These are phyloP conservation scores for Cabera pusaria DNA, from an alignment of 2,888 invertebrate genomes.

Conservation along the genomic window DNA sequence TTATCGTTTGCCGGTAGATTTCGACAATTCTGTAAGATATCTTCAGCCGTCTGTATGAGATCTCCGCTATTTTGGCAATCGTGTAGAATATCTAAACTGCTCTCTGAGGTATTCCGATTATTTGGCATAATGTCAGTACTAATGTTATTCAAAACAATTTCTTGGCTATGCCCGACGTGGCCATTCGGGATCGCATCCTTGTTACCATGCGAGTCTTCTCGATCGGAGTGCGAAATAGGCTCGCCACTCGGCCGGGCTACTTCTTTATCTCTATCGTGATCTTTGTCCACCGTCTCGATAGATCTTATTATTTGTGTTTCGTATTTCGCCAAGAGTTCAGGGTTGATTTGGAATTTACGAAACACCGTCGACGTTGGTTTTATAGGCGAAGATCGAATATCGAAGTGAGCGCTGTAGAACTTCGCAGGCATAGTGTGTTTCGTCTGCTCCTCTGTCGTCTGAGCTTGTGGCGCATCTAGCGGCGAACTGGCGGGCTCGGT, in stretches of 20 bases:
- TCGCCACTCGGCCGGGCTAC: slow-evolving; percentile 11
- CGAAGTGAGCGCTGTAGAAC: slow-evolving; percentile 73
- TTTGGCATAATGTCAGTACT: slow-evolving; percentile 2
- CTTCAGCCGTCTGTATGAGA: slow-evolving; percentile 7
- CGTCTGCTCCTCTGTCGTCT: slow-evolving; percentile 27
- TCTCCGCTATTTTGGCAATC: slow-evolving; percentile 5
- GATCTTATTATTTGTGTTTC: slow-evolving; percentile 63
- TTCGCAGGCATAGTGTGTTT: slow-evolving; percentile 50
- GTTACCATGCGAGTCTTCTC: neutral
- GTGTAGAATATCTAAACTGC: slow-evolving; percentile 3
- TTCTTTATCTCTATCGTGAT: slow-evolving; percentile 23
- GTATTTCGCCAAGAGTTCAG: slow-evolving; percentile 62
- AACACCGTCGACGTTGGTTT: slow-evolving; percentile 70
- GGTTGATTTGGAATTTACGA: slow-evolving; percentile 69
- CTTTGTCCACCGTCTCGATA: slow-evolving; percentile 44
- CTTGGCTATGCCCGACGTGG: slow-evolving; percentile 1
- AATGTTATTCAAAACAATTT: slow-evolving; percentile 4
- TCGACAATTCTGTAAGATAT: slow-evolving; percentile 8
- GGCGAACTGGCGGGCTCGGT: slow-evolving; percentile 4
- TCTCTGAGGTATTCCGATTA: slow-evolving; percentile 2
- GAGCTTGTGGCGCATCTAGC: slow-evolving; percentile 18
- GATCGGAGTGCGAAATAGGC: slow-evolving; percentile 3
- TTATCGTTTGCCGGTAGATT: slow-evolving; percentile 2
- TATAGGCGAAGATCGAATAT: slow-evolving; percentile 73
- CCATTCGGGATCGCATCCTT: neutral